phyloP scores from a whole-genome alignment of 2,113 vertebrate genomes.

The Andinoacara biseriatus region DNA sequence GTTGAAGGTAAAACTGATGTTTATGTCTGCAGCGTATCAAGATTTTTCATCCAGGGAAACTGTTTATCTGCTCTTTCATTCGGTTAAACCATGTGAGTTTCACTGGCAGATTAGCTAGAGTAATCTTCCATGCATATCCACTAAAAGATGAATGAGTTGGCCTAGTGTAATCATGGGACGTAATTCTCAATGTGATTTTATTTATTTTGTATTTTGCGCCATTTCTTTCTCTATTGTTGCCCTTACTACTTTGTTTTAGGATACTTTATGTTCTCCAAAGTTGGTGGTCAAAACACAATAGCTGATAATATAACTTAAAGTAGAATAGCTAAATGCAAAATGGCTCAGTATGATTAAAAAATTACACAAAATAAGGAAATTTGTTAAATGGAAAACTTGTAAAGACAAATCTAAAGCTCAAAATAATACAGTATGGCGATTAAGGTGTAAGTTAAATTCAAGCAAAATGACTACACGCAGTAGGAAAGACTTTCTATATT shows the following conservation, averaged over 20 bases:
- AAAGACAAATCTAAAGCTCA: background rate
- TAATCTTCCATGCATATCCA: slow-evolving; percentile 23
- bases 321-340: background rate
- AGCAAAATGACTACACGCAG: background rate
- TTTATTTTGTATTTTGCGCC: background rate
- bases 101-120: slow-evolving; percentile 33
- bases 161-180: slow-evolving; percentile 2
- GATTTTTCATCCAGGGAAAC: slow-evolving; percentile 3
- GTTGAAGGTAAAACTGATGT: background rate
- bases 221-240: background rate
- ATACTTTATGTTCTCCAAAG: background rate
- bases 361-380: no score
- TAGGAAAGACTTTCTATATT: background rate
- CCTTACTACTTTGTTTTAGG: no score
- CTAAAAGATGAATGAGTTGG: slow-evolving; percentile 1
- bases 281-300: background rate
- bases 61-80: slow-evolving; percentile 42
- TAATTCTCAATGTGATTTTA: background rate
- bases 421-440: background rate
- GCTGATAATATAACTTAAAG: background rate
- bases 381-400: background rate
- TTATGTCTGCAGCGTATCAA: background rate
- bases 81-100: slow-evolving; percentile 41
- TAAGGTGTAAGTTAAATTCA: background rate
- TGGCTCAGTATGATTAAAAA: no score